These are phyloP conservation scores for Drosophila carrolli DNA, from an alignment of 1,140 invertebrate species.

Conservation along the genomic window DNA sequence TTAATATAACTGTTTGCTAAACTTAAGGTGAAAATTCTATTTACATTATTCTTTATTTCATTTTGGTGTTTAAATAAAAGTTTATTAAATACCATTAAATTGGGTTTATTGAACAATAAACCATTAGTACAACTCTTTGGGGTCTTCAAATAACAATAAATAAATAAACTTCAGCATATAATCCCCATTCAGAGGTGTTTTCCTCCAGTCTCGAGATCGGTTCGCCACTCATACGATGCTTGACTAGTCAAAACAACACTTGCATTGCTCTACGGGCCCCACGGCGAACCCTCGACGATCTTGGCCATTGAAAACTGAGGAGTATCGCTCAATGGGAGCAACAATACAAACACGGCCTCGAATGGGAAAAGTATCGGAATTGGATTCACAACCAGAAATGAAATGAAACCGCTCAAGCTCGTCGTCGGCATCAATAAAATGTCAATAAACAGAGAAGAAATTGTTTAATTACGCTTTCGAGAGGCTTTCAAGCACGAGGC, in stretches of 20 bases:
- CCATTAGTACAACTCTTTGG: slow-evolving; percentile 8
- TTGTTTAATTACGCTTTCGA: slow-evolving; percentile 80
- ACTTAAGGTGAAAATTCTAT: too few relatives aligned
- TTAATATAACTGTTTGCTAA: too few relatives aligned
- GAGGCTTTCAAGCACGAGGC: slow-evolving; percentile 68
- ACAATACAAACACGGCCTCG: slow-evolving; percentile 33
- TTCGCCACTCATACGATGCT: slow-evolving; percentile 42
- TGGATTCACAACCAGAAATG: slow-evolving; percentile 40
- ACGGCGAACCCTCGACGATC: slow-evolving; percentile 30
- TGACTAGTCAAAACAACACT: slow-evolving; percentile 32
- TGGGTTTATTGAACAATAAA: slow-evolving; percentile 14
- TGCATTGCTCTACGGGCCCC: slow-evolving; percentile 18
- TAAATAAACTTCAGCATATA: slow-evolving; percentile 26
- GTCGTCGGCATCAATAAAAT: slow-evolving; percentile 76
- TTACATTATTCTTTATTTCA: too few relatives aligned
- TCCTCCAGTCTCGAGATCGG: slow-evolving; percentile 30
- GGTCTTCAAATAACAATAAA: slow-evolving; percentile 25
- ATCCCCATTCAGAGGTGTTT: slow-evolving; percentile 43
- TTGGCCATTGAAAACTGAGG: slow-evolving; percentile 12
- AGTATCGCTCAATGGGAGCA: slow-evolving; percentile 32
- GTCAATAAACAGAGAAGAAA: slow-evolving; percentile 73
- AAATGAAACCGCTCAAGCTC: slow-evolving; percentile 47
- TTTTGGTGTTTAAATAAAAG: neutral
- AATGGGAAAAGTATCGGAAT: slow-evolving; percentile 46
- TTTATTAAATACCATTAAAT: neutral